phyloP scores from a whole-genome alignment of 2,888 invertebrate genomes.

The Synanthedon andrenaeformis region DNA sequence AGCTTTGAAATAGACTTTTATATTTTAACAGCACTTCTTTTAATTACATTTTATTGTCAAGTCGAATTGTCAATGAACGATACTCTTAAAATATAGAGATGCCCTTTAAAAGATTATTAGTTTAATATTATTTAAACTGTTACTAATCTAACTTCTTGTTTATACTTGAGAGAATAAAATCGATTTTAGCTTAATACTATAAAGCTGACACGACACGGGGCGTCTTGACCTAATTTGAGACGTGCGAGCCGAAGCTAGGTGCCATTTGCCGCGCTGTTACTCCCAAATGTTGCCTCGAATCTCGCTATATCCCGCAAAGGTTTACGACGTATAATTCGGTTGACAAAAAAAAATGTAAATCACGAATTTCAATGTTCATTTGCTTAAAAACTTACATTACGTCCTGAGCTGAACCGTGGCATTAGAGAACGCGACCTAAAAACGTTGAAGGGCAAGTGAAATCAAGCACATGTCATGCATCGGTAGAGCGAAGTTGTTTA shows the following conservation, averaged over 20 bases:
- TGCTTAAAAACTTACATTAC: not conserved
- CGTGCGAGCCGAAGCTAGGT: conserved; percentile 19
- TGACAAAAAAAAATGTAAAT: conserved; percentile 24
- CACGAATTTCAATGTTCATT: not conserved
- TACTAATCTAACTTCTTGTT: too few species aligned
- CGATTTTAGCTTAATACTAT: conserved; percentile 27
- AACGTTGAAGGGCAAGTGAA: conserved; percentile 10
- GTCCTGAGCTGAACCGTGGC: too few species aligned
- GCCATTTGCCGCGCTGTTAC: conserved; percentile 39
- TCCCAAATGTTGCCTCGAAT: conserved; percentile 34
- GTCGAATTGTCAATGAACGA: not conserved
- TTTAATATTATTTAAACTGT: too few species aligned
- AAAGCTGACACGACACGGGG: conserved; percentile 24
- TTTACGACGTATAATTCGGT: conserved; percentile 36
- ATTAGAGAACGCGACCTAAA: conserved; percentile 9
- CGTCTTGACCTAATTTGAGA: conserved; percentile 47
- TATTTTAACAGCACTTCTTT: conserved; percentile 21
- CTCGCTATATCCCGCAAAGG: conserved; percentile 20
- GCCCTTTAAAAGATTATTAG: not conserved
- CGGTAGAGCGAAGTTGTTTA: conserved; percentile 17
- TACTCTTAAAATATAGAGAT: not conserved
- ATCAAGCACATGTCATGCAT: conserved; percentile 17
- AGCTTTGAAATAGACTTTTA: conserved; percentile 27
- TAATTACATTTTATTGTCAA: conserved; percentile 17
- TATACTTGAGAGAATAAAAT: conserved; percentile 20